phyloP scores from a whole-genome alignment of 2,113 vertebrate species.

The Lipotes vexillifer region DNA sequence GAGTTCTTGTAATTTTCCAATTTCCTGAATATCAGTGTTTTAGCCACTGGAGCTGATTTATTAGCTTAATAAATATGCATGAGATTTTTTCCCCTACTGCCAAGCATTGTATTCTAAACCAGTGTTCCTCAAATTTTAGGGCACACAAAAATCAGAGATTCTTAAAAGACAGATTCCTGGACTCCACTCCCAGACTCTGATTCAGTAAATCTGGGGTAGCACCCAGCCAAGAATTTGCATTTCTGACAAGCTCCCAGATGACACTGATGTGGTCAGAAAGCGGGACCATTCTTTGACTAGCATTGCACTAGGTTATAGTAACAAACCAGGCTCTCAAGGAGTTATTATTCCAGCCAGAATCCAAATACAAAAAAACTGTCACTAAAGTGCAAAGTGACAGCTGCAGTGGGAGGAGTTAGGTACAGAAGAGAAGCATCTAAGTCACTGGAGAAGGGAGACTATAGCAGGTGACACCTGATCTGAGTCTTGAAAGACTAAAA shows the following conservation, averaged over 20 bases:
- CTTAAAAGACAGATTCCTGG: neutral
- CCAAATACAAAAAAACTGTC: neutral
- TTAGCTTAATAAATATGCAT: neutral
- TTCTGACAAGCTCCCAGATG: neutral
- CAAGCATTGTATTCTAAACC: neutral
- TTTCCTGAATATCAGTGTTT: neutral
- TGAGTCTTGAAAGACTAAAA: neutral
- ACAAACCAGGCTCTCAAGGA: neutral
- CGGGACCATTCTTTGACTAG: neutral
- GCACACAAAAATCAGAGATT: neutral
- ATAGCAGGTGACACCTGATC: neutral
- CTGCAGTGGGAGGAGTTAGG: neutral
- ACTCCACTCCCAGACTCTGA: neutral
- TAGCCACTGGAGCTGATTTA: neutral
- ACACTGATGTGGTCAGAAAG: neutral
- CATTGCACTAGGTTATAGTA: neutral
- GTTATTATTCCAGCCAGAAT: neutral
- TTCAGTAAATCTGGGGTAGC: neutral
- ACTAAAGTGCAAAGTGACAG: neutral
- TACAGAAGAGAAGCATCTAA: neutral
- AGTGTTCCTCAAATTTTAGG: neutral
- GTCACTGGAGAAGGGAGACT: neutral
- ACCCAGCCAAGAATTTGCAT: neutral
- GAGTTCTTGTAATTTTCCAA: neutral
- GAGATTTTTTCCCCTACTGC: neutral